Conservation (phyloP, 2,113 vertebrate genomes). For the crab-eating macaque (Macaca fascicularis) region T2T-MFA8v1.1 NC_088391.1:90525001-90525500, state of each 20-base stretch:
- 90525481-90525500: background rate
- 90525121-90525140: background rate
- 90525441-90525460: background rate
- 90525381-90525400: background rate
- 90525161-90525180: background rate
- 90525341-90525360: background rate
- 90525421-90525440: background rate
- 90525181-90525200: background rate
- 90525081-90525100: background rate
- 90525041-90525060: background rate
- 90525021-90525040: background rate
- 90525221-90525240: background rate
- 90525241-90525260: background rate
- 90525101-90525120: background rate
- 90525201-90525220: background rate
- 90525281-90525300: background rate
- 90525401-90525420: background rate
- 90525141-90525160: background rate
- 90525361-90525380: background rate
- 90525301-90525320: background rate
- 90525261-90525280: background rate
- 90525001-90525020: conserved; percentile 30
- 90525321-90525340: background rate
- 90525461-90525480: background rate
- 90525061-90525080: background rate